phyloP scores from a whole-genome alignment of 2,113 vertebrate species.

The Tachysurus vachellii region DNA sequence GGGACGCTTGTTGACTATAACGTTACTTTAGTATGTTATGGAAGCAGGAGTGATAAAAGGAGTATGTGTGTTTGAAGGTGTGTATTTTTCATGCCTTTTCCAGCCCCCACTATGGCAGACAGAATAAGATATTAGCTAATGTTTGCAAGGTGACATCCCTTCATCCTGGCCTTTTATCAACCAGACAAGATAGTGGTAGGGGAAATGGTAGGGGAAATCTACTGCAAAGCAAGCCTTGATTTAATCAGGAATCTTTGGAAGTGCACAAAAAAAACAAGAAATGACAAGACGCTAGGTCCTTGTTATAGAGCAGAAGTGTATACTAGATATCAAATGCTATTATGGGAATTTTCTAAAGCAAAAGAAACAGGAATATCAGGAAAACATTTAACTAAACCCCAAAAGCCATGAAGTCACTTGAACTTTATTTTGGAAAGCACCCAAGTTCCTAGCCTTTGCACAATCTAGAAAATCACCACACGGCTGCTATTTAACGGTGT shows the following conservation, averaged over 20 bases:
- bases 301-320: not conserved
- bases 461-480: not conserved
- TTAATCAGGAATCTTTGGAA: not conserved
- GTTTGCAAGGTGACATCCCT: not conserved
- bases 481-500: constrained; percentile 22
- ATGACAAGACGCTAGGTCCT: not conserved
- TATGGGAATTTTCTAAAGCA: not conserved
- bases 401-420: not conserved
- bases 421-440: not conserved
- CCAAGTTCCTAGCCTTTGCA: not conserved
- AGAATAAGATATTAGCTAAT: not conserved
- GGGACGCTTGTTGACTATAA: not conserved
- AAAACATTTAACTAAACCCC: not conserved
- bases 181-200: not conserved
- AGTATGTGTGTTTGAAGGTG: constrained; percentile 40
- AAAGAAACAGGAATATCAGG: not conserved
- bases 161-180: not conserved
- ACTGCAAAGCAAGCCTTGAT: not conserved
- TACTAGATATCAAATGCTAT: constrained; percentile 13
- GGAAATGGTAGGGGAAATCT: not conserved
- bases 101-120: not conserved
- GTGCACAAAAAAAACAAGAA: not conserved
- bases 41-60: not conserved
- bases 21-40: not conserved
- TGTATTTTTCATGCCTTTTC: not conserved